Conservation (phyloP, 2,888 invertebrate genomes). For the Exephanes ischioxanthus region DNA sequence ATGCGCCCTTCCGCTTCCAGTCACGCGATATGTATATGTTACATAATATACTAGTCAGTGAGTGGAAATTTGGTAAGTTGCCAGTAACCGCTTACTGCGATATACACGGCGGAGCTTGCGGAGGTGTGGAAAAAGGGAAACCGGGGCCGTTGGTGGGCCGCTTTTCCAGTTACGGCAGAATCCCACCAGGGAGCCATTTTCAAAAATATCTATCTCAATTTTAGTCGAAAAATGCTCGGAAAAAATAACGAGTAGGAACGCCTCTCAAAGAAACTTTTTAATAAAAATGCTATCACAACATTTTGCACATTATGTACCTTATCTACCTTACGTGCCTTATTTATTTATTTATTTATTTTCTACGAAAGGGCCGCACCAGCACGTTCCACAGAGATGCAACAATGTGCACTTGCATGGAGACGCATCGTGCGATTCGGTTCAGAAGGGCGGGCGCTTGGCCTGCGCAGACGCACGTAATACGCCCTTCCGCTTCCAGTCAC, state of each 20-base stretch:
- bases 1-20: not conserved
- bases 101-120: conserved; percentile 1
- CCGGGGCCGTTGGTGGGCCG: not conserved
- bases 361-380: not conserved
- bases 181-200: no score
- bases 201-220: no score
- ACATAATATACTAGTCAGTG: conserved; percentile 17
- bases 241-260: no score
- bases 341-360: not conserved
- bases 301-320: no score
- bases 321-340: not conserved
- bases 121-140: conserved; percentile 8
- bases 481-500: not conserved
- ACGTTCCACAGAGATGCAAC: not conserved
- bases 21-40: not conserved
- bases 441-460: not conserved
- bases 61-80: conserved; percentile 54
- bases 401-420: not conserved
- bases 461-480: not conserved
- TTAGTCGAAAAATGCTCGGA: no score
- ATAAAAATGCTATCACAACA: no score
- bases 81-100: conserved; percentile 54
- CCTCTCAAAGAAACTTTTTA: no score
- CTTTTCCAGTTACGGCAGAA: no score
- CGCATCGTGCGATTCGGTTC: not conserved